Base-by-base conservation (phyloP, 2,113 vertebrate genomes). In the Xiphophorus hellerii region DNA sequence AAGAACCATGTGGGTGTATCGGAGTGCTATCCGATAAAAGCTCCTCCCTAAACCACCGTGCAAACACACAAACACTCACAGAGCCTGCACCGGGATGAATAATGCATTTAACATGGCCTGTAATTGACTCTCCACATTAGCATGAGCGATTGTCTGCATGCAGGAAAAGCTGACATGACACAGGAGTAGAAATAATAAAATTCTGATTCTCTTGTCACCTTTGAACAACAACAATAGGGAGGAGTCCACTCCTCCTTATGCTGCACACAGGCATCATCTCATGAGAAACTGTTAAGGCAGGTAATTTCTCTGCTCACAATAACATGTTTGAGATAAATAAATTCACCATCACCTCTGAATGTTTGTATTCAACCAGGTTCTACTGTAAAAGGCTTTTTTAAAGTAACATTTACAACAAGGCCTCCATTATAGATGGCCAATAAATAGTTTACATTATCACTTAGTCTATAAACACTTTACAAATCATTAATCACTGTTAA, bases 81-180 rank as follows among this genome's bases (percentile, higher is more conserved):
- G 28, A 62, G 44, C 51, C 64, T 75, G 62, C 58, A 74, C 61
- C 67, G 29, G 73, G 28, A 90, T 91, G 78, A 90, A 89, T 83
- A 83, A 91, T 83, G 76, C 75, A 85, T 85, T 84, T 68, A 68
- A 68, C 73, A 58, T 71, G 70, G 64, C 48, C 66, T 75, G 71
- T 77, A 89, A 88, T 60, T 74, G 82, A 89, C 81, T 78, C 62
- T n/a, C 13, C 0, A 5, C 30, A 87, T 91, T 88, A 86, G 79
- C 80, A 85, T 88, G 66, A 75, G 84, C 58, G 78, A 79, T 62
- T 82, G 71, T 75, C 78, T 80, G 76, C 54, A 62, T 79, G 74
- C 35, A 29, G 66, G 73, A 71, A 69, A 77, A 58, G 74, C 73
- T 70, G 78, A 81, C 75, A 63, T 20, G 6, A 74, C 81, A 77